A percentile compares a stretch with the other conserved stretches of the same genome.
Evolutionary conservation across 2,797 vertebrate genomes (phyloP).

Genomic region (Karalla daura): DNA sequence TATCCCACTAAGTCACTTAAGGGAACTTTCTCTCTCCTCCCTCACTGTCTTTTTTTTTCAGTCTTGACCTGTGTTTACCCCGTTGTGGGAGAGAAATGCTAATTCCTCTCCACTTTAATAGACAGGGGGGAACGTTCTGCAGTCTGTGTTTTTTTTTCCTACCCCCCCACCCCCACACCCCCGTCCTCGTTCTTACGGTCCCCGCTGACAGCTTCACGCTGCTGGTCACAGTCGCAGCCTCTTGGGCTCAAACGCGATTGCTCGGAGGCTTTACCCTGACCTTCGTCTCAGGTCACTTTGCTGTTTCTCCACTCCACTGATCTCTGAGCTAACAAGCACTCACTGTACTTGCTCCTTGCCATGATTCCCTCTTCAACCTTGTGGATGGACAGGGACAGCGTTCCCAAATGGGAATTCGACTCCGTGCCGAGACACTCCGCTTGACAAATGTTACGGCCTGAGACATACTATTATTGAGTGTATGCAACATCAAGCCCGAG

Average conservation of each 20-base stretch:
- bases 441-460: constrained; percentile 39
- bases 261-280: constrained; percentile 60
- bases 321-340: constrained; percentile 59
- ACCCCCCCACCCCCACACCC: no score
- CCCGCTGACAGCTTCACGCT: constrained; percentile 36
- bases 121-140: constrained; percentile 16
- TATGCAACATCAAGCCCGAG: constrained; percentile 25
- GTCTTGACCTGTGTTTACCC: constrained; percentile 43
- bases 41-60: constrained; percentile 50
- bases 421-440: constrained; percentile 29
- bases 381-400: constrained; percentile 38
- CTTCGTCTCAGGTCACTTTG: constrained; percentile 61
- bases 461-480: constrained; percentile 36
- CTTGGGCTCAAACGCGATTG: constrained; percentile 42
- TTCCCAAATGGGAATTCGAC: constrained; percentile 36
- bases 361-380: constrained; percentile 59
- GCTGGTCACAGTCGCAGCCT: constrained; percentile 42
- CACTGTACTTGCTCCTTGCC: constrained; percentile 22
- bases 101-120: constrained; percentile 39
- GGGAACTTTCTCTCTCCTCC: constrained; percentile 48
- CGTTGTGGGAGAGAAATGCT: constrained; percentile 35
- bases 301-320: constrained; percentile 46
- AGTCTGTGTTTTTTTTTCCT: not conserved
- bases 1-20: constrained; percentile 64
- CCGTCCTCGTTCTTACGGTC: not conserved